These are phyloP conservation scores for Varanus komodoensis DNA, from an alignment of 2,113 vertebrate genomes.

Conservation along the genomic window DNA sequence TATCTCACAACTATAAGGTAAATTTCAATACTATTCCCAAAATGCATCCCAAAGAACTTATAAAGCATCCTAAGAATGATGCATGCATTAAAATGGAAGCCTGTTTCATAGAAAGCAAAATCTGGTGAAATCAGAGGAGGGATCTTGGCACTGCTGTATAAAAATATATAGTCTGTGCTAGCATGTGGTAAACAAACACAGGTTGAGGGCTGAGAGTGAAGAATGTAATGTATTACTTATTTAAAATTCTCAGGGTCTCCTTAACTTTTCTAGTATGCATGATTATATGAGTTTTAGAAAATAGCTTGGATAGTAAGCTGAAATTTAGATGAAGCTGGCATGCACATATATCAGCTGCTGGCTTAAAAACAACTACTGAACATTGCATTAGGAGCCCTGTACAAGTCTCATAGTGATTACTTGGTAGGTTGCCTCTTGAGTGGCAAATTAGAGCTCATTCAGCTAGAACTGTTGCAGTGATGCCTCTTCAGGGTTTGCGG, in stretches of 20 bases:
- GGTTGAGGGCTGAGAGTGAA: not conserved
- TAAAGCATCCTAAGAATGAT: not conserved
- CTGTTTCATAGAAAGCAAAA: not conserved
- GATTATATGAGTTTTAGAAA: constrained; percentile 19
- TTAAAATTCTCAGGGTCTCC: not conserved
- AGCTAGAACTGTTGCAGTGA: constrained; percentile 59
- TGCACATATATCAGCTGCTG: constrained; percentile 46
- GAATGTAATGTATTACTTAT: not conserved
- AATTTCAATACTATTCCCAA: not conserved
- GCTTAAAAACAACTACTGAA: constrained; percentile 49
- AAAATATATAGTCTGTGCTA: not conserved
- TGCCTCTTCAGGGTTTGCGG: constrained; percentile 65
- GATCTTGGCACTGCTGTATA: not conserved
- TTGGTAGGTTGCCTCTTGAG: constrained; percentile 72
- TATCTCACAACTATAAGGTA: not conserved
- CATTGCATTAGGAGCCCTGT: constrained; percentile 62
- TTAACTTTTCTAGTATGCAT: not conserved
- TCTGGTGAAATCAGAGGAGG: not conserved
- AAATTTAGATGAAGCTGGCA: constrained; percentile 53
- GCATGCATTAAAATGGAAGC: not conserved
- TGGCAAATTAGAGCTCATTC: constrained; percentile 74
- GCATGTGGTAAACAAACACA: not conserved
- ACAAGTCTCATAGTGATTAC: constrained; percentile 72
- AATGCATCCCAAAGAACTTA: not conserved
- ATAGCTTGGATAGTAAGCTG: constrained; percentile 18